A percentile compares a stretch with the other conserved stretches of the same genome.
Evolutionary conservation across 30 jellyfish, hydroid and myxozoan species (phyloP).

Genomic region (Pseudorhiza aurosa): DNA sequence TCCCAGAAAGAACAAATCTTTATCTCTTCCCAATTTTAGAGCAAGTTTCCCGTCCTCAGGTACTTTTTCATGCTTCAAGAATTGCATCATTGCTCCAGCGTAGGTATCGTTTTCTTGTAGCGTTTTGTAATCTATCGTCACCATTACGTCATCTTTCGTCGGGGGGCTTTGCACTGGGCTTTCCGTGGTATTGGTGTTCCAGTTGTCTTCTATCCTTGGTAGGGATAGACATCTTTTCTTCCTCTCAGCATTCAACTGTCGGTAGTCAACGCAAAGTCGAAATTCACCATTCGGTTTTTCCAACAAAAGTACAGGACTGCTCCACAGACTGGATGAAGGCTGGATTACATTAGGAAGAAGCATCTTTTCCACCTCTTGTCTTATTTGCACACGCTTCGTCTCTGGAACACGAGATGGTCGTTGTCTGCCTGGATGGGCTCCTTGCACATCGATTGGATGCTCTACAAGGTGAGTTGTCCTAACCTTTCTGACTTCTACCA

Average conservation of each 20-base stretch:
- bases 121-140: no score
- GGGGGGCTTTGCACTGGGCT: not conserved
- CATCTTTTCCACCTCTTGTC: conserved; percentile 55
- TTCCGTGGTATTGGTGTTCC: not conserved
- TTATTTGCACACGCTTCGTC: conserved; percentile 31
- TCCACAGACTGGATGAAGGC: conserved; percentile 69
- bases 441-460: conserved; percentile 65
- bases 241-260: conserved; percentile 34
- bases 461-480: conserved; percentile 61
- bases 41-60: conserved; percentile 36
- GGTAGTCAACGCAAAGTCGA: conserved; percentile 56
- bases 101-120: conserved; percentile 37
- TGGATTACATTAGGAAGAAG: conserved; percentile 47
- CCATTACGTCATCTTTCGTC: conserved; percentile 24
- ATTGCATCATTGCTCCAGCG: conserved; percentile 35
- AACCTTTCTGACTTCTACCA: conserved; percentile 42
- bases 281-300: conserved; percentile 52
- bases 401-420: conserved; percentile 64
- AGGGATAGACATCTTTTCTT: conserved; percentile 43
- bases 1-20: conserved; percentile 22
- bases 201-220: conserved; percentile 41
- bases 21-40: conserved; percentile 17
- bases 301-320: conserved; percentile 65
- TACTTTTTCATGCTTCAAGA: not conserved
- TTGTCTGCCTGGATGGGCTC: conserved; percentile 63